phyloP scores from a whole-genome alignment of 2,797 vertebrate genomes.

The Decapterus maruadsi region DNA sequence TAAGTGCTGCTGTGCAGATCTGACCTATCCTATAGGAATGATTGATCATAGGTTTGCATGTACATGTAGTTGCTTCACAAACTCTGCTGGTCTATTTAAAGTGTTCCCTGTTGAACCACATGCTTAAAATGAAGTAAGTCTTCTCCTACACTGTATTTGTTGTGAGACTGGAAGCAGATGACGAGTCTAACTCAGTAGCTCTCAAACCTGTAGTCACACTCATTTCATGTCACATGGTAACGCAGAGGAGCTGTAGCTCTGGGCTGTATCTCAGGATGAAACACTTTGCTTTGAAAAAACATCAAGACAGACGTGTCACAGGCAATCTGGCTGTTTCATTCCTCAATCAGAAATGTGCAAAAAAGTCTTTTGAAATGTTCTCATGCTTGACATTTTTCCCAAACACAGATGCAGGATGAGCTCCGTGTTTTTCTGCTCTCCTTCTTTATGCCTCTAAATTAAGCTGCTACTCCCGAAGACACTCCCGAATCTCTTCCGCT shows the following conservation, averaged over 20 bases:
- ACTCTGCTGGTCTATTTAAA: not conserved
- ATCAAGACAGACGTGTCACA: constrained; percentile 35
- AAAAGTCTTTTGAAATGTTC: constrained; percentile 16
- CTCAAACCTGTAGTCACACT: constrained; percentile 39
- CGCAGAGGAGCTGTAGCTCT: constrained; percentile 29
- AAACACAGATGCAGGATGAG: constrained; percentile 22
- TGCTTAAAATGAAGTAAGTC: not conserved
- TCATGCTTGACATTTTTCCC: constrained; percentile 13
- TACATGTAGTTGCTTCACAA: not conserved
- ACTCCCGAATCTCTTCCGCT: constrained; percentile 18
- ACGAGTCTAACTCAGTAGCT: constrained; percentile 18
- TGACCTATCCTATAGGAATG: constrained; percentile 26
- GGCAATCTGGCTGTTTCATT: constrained; percentile 39
- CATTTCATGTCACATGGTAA: constrained; percentile 41
- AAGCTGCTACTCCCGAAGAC: constrained; percentile 17
- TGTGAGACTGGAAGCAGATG: not conserved
- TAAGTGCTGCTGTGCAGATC: constrained; percentile 24
- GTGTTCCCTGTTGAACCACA: not conserved
- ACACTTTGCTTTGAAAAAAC: constrained; percentile 56
- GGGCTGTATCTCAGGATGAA: constrained; percentile 51
- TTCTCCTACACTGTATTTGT: not conserved
- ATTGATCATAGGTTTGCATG: not conserved
- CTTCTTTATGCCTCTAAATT: not conserved
- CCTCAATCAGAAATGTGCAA: constrained; percentile 33
- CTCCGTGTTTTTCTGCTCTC: not conserved